These are phyloP conservation scores for Parauchenoglanis ngamensis DNA, from an alignment of 2,797 vertebrate genomes.

Conservation along the genomic window DNA sequence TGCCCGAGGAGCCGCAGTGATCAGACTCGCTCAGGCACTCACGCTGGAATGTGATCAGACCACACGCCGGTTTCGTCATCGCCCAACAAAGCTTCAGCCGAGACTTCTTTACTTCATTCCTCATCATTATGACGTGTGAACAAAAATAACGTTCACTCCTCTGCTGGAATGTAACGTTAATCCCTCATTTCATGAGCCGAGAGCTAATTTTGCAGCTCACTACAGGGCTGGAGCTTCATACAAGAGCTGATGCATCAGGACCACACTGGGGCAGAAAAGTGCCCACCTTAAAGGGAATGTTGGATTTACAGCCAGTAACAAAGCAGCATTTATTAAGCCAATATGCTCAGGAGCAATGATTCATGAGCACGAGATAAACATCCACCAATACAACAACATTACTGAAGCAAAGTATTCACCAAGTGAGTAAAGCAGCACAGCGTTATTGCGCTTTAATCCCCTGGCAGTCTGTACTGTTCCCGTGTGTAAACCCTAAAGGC, in stretches of 20 bases:
- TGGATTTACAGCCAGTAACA: not conserved
- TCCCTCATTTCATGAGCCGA: not conserved
- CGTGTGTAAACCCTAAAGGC: too few species aligned
- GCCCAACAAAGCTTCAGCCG: not conserved
- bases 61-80: slow-evolving; percentile 2
- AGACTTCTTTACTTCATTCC: slow-evolving; percentile 32
- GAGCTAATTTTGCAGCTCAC: not conserved
- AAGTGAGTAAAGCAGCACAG: not conserved
- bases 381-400: too few species aligned
- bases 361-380: not conserved
- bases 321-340: not conserved
- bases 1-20: not conserved
- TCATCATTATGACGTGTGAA: not conserved
- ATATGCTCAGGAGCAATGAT: not conserved
- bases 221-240: not conserved
- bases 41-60: slow-evolving; percentile 36
- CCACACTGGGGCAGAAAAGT: not conserved
- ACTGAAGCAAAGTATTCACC: not conserved
- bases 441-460: too few species aligned
- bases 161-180: too few species aligned
- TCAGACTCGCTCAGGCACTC: slow-evolving; percentile 12
- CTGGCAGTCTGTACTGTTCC: not conserved
- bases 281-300: not conserved
- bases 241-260: too few species aligned
- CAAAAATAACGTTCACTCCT: not conserved